phyloP scores from a whole-genome alignment of 2,888 invertebrate species.

The Rotaria socialis region DNA sequence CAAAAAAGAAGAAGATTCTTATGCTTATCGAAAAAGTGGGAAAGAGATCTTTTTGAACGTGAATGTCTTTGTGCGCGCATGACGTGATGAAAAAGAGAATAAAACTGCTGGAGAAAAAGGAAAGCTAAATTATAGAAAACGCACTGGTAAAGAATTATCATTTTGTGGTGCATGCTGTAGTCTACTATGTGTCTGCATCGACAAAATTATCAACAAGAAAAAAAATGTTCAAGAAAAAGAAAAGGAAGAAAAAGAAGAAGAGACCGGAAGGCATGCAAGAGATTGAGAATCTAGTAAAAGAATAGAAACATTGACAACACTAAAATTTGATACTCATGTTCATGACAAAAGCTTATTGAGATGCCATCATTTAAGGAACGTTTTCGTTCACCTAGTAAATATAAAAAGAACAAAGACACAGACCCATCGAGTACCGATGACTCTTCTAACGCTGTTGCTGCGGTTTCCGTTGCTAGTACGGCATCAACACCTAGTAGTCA shows the following conservation, averaged over 20 bases:
- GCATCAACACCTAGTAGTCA: background rate
- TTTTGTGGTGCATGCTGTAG: too few species aligned
- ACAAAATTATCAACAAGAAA: background rate
- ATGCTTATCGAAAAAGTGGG: background rate
- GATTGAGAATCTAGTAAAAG: background rate
- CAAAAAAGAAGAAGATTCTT: background rate
- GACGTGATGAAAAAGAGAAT: background rate
- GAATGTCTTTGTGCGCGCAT: background rate
- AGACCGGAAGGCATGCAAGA: background rate
- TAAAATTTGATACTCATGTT: background rate
- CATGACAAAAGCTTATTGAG: background rate
- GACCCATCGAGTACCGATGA: background rate
- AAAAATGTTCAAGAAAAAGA: too few species aligned
- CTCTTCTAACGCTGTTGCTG: too few species aligned
- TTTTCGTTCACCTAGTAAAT: conserved; percentile 23
- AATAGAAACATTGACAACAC: background rate
- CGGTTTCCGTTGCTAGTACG: background rate
- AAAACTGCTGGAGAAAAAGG: too few species aligned
- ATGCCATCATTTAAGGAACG: conserved; percentile 37
- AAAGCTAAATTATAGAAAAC: too few species aligned
- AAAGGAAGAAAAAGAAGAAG: too few species aligned
- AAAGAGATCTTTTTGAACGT: background rate
- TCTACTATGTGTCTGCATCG: background rate
- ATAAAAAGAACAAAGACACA: background rate
- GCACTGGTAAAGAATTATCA: too few species aligned